Conservation (phyloP, 2,888 invertebrate species). For the Aethes cnicana region DNA sequence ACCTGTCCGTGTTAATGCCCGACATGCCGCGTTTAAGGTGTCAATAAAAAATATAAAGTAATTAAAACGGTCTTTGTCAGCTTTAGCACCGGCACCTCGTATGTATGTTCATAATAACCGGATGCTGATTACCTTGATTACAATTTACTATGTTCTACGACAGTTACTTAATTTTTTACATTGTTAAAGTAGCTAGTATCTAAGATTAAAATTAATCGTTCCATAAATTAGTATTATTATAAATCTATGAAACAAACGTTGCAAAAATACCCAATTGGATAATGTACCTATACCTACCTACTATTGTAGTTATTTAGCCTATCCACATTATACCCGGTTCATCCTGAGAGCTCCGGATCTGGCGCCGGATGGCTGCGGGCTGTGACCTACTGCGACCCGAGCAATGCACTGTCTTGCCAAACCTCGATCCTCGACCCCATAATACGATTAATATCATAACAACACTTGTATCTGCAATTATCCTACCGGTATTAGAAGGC, state of each 20-base stretch:
- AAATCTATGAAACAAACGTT: too few relatives aligned
- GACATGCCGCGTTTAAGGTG: slow-evolving; percentile 29
- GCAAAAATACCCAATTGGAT: too few relatives aligned
- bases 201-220: too few relatives aligned
- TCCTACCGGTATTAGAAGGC: slow-evolving; percentile 12
- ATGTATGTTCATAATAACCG: too few relatives aligned
- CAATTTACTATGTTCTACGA: too few relatives aligned
- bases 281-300: too few relatives aligned
- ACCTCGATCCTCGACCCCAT: slow-evolving; percentile 1
- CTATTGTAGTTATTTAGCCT: too few relatives aligned
- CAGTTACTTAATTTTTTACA: too few relatives aligned
- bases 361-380: slow-evolving; percentile 28
- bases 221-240: too few relatives aligned
- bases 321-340: neutral
- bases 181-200: too few relatives aligned
- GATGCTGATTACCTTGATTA: too few relatives aligned
- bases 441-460: slow-evolving; percentile 14
- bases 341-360: neutral
- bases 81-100: too few relatives aligned
- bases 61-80: slow-evolving; percentile 29
- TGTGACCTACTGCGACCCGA: slow-evolving; percentile 23
- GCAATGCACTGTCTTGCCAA: slow-evolving; percentile 17
- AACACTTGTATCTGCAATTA: slow-evolving; percentile 13
- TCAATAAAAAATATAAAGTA: slow-evolving; percentile 30
- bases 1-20: slow-evolving; percentile 28